Base-by-base conservation (phyloP, 2,888 invertebrate species). In the Plebejus argus region DNA sequence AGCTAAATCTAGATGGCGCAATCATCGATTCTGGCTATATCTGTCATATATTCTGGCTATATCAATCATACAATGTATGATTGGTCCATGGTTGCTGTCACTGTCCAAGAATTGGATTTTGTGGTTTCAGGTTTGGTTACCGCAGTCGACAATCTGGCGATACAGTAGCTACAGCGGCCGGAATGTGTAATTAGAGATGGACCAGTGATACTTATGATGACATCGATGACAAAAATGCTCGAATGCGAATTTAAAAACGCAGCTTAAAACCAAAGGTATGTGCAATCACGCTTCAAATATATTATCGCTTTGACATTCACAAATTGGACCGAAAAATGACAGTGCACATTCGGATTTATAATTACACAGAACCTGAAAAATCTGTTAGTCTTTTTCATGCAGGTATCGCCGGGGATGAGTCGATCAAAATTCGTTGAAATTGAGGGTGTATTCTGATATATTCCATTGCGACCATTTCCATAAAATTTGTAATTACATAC, bases 261-360 rank as follows among this genome's bases (percentile, higher is more conserved):
- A 66, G 28, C 28, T 66, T 66, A 28, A 66, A 66, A 12, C 18
- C 15, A 28, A 28, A 66, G 28, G 66, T 28, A 33, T 66, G 66
- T 23, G 4, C 61, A 15, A 28, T 66, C 66, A 15, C 66, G 28
- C 66, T 28, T 12, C 71, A 71, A 71, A 71, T 71, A 71, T 71
- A 71, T 71, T 20, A 39, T 15, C 12, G 20, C 39, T 39, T 71
- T 71, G 71, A 71, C 71, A 71, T 71, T 71, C 71, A 71, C 71
- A 71, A 71, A 71, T 71, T 39, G 20, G n/a, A 71, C 39, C 71
- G 23, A 71, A 71, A 71, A 39, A 71, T 20, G 39, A 8, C 71
- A 39, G 20, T 71, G 39, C 35, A 35, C 20, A 10, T 39, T 71
- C 10, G 18, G 39, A 39, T 71, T 71, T 71, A 71, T 70, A 70